phyloP scores from a whole-genome alignment of 2,888 invertebrate genomes.

The Heteromyza rotundicornis region DNA sequence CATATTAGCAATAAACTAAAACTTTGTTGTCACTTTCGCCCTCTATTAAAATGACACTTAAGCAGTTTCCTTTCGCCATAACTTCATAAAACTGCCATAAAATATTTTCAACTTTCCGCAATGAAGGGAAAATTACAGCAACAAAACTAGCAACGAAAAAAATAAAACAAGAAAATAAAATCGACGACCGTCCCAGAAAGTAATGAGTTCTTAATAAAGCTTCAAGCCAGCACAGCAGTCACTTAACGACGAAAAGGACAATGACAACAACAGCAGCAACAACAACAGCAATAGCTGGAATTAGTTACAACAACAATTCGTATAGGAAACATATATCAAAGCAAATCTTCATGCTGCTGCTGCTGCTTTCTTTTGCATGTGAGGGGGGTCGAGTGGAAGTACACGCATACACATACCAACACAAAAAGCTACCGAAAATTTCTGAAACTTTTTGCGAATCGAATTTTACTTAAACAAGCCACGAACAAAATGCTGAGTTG shows the following conservation, averaged over 20 bases:
- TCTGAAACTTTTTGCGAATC: neutral
- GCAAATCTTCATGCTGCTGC: no score
- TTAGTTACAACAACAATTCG: slow-evolving; percentile 6
- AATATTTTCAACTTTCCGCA: slow-evolving; percentile 24
- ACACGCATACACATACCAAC: neutral
- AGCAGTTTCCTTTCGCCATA: slow-evolving; percentile 7
- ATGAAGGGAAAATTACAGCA: slow-evolving; percentile 10
- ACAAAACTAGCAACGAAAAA: no score
- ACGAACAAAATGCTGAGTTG: no score
- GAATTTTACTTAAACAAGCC: no score
- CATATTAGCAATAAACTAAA: neutral
- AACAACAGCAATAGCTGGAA: slow-evolving; percentile 12
- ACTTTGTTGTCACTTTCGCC: slow-evolving; percentile 8
- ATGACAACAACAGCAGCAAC: neutral
- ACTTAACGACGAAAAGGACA: slow-evolving; percentile 21
- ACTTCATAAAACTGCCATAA: slow-evolving; percentile 31
- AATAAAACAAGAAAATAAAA: no score
- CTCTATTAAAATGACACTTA: slow-evolving; percentile 13
- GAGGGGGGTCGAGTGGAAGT: no score
- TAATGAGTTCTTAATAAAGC: slow-evolving; percentile 36
- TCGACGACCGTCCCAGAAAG: slow-evolving; percentile 12
- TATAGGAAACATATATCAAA: neutral
- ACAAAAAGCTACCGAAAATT: neutral
- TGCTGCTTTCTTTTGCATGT: no score
- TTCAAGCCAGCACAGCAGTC: slow-evolving; percentile 3